Base-by-base conservation (phyloP, 2,797 vertebrate genomes). In the Gymnothorax reevesii region DNA sequence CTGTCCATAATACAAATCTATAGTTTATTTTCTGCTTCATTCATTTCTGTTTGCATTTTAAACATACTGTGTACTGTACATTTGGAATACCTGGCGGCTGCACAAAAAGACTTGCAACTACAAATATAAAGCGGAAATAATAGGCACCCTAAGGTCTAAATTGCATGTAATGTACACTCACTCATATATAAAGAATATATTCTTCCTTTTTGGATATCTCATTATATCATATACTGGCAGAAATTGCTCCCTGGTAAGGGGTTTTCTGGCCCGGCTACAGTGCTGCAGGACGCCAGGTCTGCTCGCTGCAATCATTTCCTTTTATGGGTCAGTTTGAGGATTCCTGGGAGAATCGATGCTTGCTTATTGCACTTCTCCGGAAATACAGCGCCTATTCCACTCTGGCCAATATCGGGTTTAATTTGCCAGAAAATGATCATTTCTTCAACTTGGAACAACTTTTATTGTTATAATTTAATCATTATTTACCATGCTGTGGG, bases 361-460 rank as follows among this genome's bases (percentile, higher is more conserved):
- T 86, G 27, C 49, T 90, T 87, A 33, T 27, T 69, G 88, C 85
- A 86, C 69, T 86, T 90, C 88, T 86, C 83, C 88, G 90, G 89
- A 4, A 73, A 27, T 12, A 8, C 69, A 3, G 25, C 25, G 25
- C 91, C 89, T 90, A 88, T 89, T 90, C 93, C 89, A 89, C 87
- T 88, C 27, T 82, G 87, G 84, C 87, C 86, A 83, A 88, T 90
- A 91, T 90, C 85, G 88, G 87, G 8, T 91, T 93, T 91, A 33
- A 2, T 83, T 85, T 88, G 64, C 86, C 92, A 87, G 85, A 83
- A 82, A 84, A 92, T 82, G 20, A 82, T 82, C 80, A 25, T 57
- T 57, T 59, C 80, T n/a, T 10, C n/a, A 82, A 82, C 80, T 59
- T 77, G 42, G 42, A 52, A 77, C 73, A 83, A 83, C 52, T 77